Percentiles rank a stretch among this genome's conserved stretches.
Evolutionary conservation across 1,140 invertebrate genomes (phyloP).

Genomic region (Oppia nitens): DNA sequence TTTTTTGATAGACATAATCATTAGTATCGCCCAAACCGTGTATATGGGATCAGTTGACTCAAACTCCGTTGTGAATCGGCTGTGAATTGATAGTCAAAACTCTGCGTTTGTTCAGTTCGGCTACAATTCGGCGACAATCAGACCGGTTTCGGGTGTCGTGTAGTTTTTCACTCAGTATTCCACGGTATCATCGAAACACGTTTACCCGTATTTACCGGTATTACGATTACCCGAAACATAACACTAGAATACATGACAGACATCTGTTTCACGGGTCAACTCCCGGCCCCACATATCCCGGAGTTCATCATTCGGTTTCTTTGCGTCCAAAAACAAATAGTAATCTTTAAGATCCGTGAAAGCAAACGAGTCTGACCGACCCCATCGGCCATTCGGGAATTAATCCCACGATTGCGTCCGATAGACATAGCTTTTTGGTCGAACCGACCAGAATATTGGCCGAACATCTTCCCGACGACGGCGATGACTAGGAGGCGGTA

Average conservation of each 20-base stretch:
- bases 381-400: conserved; percentile 46
- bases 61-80: conserved; percentile 37
- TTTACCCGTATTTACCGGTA: conserved; percentile 30
- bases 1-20: conserved; percentile 43
- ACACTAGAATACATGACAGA: conserved; percentile 38
- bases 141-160: conserved; percentile 34
- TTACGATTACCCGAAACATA: conserved; percentile 35
- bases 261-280: conserved; percentile 35
- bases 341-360: conserved; percentile 43
- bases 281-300: conserved; percentile 38
- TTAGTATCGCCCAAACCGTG: conserved; percentile 40
- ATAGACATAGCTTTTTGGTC: conserved; percentile 42
- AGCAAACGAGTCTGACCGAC: conserved; percentile 38
- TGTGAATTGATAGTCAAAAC: conserved; percentile 42
- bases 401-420: conserved; percentile 43
- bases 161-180: conserved; percentile 37
- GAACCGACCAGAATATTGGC: conserved; percentile 42
- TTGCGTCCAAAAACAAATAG: conserved; percentile 38
- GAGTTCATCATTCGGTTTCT: conserved; percentile 32
- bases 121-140: conserved; percentile 34
- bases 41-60: conserved; percentile 34
- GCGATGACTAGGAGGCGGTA: conserved; percentile 32
- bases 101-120: conserved; percentile 34
- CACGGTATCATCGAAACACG: conserved; percentile 36
- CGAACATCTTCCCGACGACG: conserved; percentile 38